Conservation (phyloP, 1,140 invertebrate genomes). For the Diachasmimorpha longicaudata region DNA sequence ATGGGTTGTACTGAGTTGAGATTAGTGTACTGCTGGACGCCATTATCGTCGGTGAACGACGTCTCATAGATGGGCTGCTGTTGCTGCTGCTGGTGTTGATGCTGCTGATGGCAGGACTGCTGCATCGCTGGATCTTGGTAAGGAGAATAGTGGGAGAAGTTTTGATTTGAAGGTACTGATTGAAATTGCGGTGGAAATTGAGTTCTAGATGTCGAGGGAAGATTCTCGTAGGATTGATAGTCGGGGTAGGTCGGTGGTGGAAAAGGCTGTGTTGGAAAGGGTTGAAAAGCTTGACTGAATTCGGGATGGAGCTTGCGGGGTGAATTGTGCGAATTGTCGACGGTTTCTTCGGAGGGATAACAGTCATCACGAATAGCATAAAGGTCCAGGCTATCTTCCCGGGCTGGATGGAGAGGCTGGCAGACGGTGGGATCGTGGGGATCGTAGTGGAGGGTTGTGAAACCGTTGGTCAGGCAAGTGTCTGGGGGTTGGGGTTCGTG, state of each 20-base stretch:
- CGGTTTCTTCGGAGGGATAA: slow-evolving; percentile 67
- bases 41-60: slow-evolving; percentile 47
- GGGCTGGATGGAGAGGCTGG: slow-evolving; percentile 58
- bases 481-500: slow-evolving; percentile 50
- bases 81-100: slow-evolving; percentile 28
- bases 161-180: slow-evolving; percentile 29
- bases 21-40: slow-evolving; percentile 56
- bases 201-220: slow-evolving; percentile 50
- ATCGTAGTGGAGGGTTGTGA: slow-evolving; percentile 71
- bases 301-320: slow-evolving; percentile 52
- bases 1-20: slow-evolving; percentile 59
- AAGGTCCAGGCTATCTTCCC: slow-evolving; percentile 70
- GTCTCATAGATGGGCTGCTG: slow-evolving; percentile 41
- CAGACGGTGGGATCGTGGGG: slow-evolving; percentile 39
- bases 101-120: slow-evolving; percentile 31
- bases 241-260: slow-evolving; percentile 42
- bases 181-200: slow-evolving; percentile 54
- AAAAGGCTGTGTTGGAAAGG: slow-evolving; percentile 40
- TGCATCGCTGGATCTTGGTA: slow-evolving; percentile 39
- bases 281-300: slow-evolving; percentile 53
- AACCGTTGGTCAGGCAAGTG: slow-evolving; percentile 68
- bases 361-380: slow-evolving; percentile 73
- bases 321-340: slow-evolving; percentile 53
- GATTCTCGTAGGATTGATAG: slow-evolving; percentile 44
- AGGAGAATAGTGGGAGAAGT: slow-evolving; percentile 52